Evolutionary conservation across 2,113 vertebrate genomes (phyloP).

Genomic region (Coryphaenoides rupestris): DNA sequence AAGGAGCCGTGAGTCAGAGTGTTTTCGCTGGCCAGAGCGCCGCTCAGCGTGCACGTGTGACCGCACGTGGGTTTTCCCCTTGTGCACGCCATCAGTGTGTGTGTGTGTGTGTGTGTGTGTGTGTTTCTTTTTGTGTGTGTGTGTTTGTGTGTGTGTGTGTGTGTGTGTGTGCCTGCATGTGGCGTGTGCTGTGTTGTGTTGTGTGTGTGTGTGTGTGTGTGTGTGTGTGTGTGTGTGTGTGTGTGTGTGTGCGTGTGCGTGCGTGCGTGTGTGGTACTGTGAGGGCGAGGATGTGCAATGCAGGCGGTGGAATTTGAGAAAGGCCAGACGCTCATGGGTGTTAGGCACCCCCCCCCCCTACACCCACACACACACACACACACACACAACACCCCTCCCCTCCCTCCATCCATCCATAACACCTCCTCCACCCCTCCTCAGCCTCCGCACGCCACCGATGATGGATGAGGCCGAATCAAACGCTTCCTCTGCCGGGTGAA

Average conservation of each 20-base stretch:
- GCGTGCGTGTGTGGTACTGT: no score
- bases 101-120: slow-evolving; percentile 14
- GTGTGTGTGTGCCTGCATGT: no score
- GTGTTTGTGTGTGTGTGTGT: slow-evolving; percentile 32
- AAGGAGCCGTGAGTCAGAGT: slow-evolving; percentile 60
- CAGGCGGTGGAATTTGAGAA: slow-evolving; percentile 58
- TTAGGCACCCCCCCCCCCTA: no score
- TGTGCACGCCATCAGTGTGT: background rate
- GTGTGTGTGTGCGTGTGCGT: background rate
- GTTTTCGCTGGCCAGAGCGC: slow-evolving; percentile 39
- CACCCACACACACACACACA: slow-evolving; percentile 51
- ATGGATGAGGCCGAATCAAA: slow-evolving; percentile 75
- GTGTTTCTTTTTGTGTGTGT: background rate
- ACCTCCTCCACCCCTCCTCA: slow-evolving; percentile 39
- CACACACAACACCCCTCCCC: slow-evolving; percentile 56
- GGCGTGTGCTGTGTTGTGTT: no score
- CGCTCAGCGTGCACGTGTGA: background rate
- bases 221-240: slow-evolving; percentile 22
- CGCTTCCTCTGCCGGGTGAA: slow-evolving; percentile 74
- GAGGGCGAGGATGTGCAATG: background rate
- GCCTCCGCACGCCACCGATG: slow-evolving; percentile 47
- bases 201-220: slow-evolving; percentile 39
- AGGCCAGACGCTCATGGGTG: slow-evolving; percentile 59
- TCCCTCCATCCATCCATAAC: no score
- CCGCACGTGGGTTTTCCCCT: no score